Percentiles rank a stretch among this genome's conserved stretches.
phyloP scores from a whole-genome alignment of 2,797 vertebrate genomes.

The Podargus strigoides region DNA sequence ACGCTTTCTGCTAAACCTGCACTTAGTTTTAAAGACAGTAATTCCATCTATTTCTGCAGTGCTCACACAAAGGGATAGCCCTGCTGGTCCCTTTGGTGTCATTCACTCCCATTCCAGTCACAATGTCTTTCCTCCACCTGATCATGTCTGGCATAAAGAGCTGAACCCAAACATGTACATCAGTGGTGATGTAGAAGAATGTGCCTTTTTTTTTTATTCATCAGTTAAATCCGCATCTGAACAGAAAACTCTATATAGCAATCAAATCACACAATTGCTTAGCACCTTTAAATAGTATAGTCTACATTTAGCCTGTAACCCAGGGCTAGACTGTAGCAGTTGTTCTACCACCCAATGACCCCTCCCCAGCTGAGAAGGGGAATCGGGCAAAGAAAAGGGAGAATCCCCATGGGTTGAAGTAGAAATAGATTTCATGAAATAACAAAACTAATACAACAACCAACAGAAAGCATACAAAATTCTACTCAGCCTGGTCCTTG shows the following conservation, averaged over 20 bases:
- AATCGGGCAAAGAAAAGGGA: too few relatives aligned
- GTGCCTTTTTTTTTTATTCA: fast-evolving
- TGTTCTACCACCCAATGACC: too few relatives aligned
- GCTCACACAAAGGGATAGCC: background rate
- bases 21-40: background rate
- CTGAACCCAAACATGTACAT: background rate
- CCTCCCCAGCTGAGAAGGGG: too few relatives aligned
- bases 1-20: background rate
- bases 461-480: too few relatives aligned
- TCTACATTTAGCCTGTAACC: too few relatives aligned
- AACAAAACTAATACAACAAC: too few relatives aligned
- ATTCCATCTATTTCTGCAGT: background rate
- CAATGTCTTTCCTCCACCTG: background rate
- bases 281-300: background rate
- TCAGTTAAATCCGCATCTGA: background rate
- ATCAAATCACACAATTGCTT: background rate
- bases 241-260: background rate
- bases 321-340: too few relatives aligned
- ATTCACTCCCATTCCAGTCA: background rate
- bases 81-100: background rate
- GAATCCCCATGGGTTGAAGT: too few relatives aligned
- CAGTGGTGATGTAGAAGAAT: background rate
- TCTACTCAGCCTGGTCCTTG: too few relatives aligned
- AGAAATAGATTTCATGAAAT: too few relatives aligned
- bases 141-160: background rate